Evolutionary conservation across 2,888 invertebrate genomes (phyloP).

Genomic region (Conomelus anceps): DNA sequence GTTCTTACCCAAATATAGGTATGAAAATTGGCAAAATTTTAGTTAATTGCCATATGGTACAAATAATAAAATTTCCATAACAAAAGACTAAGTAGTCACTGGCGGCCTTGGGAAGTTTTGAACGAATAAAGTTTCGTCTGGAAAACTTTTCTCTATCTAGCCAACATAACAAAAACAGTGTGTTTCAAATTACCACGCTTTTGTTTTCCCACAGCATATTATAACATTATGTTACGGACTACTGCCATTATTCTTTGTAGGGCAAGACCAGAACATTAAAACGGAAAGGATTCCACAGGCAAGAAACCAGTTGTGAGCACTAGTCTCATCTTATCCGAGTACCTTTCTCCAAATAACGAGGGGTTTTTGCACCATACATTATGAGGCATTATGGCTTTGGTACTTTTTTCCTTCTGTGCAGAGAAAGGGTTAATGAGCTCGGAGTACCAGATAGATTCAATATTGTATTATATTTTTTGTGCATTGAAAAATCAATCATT

Average conservation of each 20-base stretch:
- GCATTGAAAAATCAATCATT: too few species aligned
- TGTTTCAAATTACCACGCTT: not conserved
- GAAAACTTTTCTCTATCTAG: not conserved
- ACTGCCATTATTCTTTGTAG: not conserved
- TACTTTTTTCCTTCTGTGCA: too few species aligned
- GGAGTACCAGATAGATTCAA: too few species aligned
- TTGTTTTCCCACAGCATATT: not conserved
- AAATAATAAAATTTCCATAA: not conserved
- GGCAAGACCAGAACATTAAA: not conserved
- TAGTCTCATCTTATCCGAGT: not conserved
- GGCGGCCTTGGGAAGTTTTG: not conserved
- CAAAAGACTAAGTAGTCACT: not conserved
- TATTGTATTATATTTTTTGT: too few species aligned
- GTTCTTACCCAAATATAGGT: too few species aligned
- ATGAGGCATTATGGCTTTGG: too few species aligned
- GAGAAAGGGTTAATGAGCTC: too few species aligned
- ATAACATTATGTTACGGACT: not conserved
- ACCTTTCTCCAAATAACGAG: not conserved
- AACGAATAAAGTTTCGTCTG: not conserved
- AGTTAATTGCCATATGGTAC: too few species aligned
- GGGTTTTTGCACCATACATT: too few species aligned
- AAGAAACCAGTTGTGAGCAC: not conserved
- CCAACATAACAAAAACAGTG: not conserved
- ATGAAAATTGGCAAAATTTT: too few species aligned
- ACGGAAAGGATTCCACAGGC: not conserved